phyloP scores from a whole-genome alignment of 2,113 vertebrate species.

The Corvus hawaiiensis region DNA sequence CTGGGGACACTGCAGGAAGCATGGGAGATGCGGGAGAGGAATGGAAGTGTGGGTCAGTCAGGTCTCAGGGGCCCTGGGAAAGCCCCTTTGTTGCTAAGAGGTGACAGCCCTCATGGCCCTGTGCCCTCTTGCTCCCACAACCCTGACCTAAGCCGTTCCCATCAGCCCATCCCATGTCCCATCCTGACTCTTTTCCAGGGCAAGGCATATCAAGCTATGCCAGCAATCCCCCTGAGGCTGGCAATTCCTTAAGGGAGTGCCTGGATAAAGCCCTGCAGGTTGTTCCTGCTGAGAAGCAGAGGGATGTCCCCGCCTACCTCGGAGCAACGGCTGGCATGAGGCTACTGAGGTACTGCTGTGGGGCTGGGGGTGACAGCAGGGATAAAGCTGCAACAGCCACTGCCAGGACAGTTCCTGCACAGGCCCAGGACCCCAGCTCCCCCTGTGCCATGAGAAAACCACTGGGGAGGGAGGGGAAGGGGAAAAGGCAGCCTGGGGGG shows the following conservation, averaged over 20 bases:
- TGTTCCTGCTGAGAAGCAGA: conserved; percentile 72
- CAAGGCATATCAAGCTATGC: conserved; percentile 68
- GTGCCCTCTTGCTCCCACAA: background rate
- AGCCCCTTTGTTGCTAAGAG: background rate
- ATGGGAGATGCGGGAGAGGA: background rate
- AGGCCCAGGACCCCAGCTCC: background rate
- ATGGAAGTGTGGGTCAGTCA: rapidly evolving
- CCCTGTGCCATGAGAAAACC: rapidly evolving
- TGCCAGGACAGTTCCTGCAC: background rate
- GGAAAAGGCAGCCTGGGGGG: background rate
- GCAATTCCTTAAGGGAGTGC: conserved; percentile 65
- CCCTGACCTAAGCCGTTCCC: background rate
- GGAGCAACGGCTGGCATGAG: conserved; percentile 90
- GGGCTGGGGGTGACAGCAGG: background rate
- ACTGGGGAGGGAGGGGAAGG: background rate
- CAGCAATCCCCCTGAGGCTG: conserved; percentile 18
- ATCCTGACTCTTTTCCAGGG: conserved; percentile 39
- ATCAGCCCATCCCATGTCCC: background rate
- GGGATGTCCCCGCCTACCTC: conserved; percentile 74
- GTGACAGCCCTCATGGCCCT: background rate
- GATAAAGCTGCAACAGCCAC: background rate
- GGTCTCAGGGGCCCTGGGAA: background rate
- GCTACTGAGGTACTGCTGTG: conserved; percentile 73
- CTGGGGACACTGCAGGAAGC: background rate
- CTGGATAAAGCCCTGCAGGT: conserved; percentile 71